phyloP scores from a whole-genome alignment of 1,140 invertebrate species.

The Eurosta solidaginis region DNA sequence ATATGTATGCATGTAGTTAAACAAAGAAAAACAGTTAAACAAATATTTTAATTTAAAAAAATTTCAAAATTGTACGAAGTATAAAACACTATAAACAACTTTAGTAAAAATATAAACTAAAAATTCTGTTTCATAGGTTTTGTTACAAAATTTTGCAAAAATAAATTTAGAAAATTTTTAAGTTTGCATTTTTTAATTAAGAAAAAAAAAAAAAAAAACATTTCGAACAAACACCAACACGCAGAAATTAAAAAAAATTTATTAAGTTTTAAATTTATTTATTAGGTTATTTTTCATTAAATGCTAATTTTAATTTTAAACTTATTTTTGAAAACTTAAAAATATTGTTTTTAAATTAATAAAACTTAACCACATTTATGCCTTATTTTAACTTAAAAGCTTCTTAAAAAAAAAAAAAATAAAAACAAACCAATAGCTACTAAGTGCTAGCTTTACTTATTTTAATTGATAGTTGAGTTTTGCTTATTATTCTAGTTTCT shows the following conservation, averaged over 20 bases:
- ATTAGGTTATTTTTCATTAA: too few species aligned
- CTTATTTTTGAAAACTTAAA: too few species aligned
- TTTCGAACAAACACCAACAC: neutral
- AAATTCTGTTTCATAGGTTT: neutral
- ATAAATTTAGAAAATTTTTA: neutral
- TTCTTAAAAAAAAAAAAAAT: neutral
- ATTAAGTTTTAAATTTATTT: too few species aligned
- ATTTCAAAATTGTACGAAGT: neutral
- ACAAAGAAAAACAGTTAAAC: neutral
- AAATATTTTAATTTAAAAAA: neutral
- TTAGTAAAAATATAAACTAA: neutral
- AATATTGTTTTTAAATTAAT: too few species aligned
- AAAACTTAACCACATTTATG: neutral
- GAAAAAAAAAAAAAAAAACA: too few species aligned
- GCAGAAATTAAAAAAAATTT: neutral
- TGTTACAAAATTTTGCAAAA: neutral
- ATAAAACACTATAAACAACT: neutral
- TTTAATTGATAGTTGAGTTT: neutral
- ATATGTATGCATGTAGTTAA: constrained; percentile 14
- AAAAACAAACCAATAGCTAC: too few species aligned
- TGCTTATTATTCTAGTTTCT: neutral
- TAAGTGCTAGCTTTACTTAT: too few species aligned
- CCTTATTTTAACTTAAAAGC: neutral
- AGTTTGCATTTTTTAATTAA: neutral
- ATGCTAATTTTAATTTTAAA: too few species aligned